Base-by-base conservation (phyloP, 2,113 vertebrate genomes). In the Proterorhinus semilunaris region DNA sequence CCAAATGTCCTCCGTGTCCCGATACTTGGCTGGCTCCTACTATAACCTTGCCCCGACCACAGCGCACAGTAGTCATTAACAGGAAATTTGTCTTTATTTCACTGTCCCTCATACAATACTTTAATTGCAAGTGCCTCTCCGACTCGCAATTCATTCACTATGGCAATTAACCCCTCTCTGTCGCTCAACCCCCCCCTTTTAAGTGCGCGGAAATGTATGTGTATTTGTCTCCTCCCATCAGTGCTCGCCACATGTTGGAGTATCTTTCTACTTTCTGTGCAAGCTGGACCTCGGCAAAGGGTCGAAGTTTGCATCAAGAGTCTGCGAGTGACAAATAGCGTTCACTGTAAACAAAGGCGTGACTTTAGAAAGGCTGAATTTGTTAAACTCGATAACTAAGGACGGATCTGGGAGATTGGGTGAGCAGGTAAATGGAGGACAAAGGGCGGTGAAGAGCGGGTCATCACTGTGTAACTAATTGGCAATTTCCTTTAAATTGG, bases 271-370 rank as follows among this genome's bases (percentile, higher is more conserved):
- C 53, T 57, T 72, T 68, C 65, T 71, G 57, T 7, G 7, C 57
- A 72, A 74, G 74, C 15, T 45, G 64, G 75, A 75, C 70, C 62
- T 64, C 66, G 58, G 77, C 65, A 64, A 67, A 73, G 82, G 87
- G 86, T 86, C 80, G 85, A 83, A 80, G 80, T 83, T 85, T 87
- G 87, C 85, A 85, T 79, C 84, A 82, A 74, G 83, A 76, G 78
- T 75, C 70, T 64, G 72, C 76, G 54, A 76, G 79, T 64, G 76
- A 81, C 74, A 80, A 78, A 83, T 75, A 83, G 74, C 71, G 75
- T 49, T 68, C 62, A 62, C 62, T 44, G 51, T 42, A 61, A 61
- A 65, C 57, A 21, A 66, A 87, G 71, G 76, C 85, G 85, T 87
- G 88, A 80, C 80, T 83, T 61, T 63, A 54, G 78, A 88, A 82